These are phyloP conservation scores for Nasalis larvatus DNA, from an alignment of 2,113 vertebrate genomes.

Conservation along the genomic window DNA sequence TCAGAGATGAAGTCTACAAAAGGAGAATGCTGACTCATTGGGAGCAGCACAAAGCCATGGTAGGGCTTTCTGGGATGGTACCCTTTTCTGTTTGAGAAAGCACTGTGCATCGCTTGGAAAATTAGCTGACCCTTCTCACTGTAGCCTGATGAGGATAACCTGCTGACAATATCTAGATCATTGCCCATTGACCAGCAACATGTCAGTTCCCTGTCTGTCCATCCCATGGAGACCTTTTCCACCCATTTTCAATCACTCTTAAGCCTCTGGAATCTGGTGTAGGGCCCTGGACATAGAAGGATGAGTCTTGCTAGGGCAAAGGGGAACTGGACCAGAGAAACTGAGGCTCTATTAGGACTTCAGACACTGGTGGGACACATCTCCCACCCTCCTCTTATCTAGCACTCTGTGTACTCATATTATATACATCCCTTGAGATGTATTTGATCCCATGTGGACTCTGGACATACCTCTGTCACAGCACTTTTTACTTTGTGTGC, in stretches of 20 bases:
- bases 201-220: neutral
- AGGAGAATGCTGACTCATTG: neutral
- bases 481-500: neutral
- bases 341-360: neutral
- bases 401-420: neutral
- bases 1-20: neutral
- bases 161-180: neutral
- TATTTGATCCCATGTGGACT: neutral
- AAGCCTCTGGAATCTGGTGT: neutral
- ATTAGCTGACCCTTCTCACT: neutral
- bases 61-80: neutral
- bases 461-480: neutral
- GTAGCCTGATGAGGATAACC: neutral
- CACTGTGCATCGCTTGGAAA: neutral
- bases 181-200: neutral
- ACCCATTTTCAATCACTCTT: neutral
- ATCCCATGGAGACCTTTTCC: neutral
- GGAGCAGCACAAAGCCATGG: neutral
- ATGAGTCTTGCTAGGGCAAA: neutral
- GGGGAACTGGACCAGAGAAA: neutral
- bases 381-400: neutral
- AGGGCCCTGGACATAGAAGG: neutral
- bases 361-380: neutral
- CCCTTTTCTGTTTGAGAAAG: neutral
- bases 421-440: neutral